Evolutionary conservation across 2,113 vertebrate genomes (phyloP).

Genomic region (Vulpes lagopus): DNA sequence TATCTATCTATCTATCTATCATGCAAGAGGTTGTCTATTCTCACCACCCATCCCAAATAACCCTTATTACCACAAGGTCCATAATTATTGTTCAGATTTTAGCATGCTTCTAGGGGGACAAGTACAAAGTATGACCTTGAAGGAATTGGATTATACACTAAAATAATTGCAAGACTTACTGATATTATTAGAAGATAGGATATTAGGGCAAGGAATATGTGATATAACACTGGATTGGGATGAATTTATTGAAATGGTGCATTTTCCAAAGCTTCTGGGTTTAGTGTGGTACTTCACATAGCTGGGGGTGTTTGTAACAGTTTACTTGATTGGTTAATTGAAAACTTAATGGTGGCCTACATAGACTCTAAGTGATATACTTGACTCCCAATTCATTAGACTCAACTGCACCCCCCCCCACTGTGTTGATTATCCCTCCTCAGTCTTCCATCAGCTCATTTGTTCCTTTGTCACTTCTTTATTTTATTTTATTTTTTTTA

Average conservation of each 20-base stretch:
- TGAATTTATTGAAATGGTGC: background rate
- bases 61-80: background rate
- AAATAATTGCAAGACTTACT: background rate
- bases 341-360: background rate
- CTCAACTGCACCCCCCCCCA: background rate
- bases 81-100: conserved; percentile 19
- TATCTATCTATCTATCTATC: background rate
- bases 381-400: background rate
- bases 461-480: conserved; percentile 5
- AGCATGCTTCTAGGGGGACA: background rate
- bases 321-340: background rate
- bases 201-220: background rate
- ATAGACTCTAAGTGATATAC: background rate
- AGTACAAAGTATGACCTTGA: conserved; percentile 2
- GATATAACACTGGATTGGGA: background rate
- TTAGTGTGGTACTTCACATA: background rate
- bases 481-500: too few species aligned
- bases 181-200: background rate
- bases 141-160: background rate
- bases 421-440: background rate
- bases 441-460: conserved; percentile 19
- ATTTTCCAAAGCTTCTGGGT: background rate
- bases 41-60: background rate
- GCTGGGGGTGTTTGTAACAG: background rate
- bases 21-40: background rate